Base-by-base conservation (phyloP, 2,888 invertebrate genomes). In the Dinocampus coccinellae region DNA sequence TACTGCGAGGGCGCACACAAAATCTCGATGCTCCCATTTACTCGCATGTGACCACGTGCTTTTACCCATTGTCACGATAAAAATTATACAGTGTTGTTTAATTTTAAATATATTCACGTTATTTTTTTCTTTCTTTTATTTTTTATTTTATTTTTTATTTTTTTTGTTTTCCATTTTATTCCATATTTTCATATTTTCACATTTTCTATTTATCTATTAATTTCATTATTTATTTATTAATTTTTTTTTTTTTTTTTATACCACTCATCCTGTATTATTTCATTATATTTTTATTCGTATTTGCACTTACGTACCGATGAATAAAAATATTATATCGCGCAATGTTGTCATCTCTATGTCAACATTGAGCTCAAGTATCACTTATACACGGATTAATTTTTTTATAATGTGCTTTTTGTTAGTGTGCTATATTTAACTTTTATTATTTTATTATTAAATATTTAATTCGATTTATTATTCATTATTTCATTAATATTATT, bases 301-400 rank as follows among this genome's bases (percentile, higher is more conserved):
- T 34, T 61, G 13, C 22, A 36, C 39, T 22, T 39, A 16, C 34
- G 26, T 16, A 39, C 53, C 61, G 62, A 69, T 69, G 47, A 52
- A 68, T 61, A 61, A n/a, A n/a, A n/a, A n/a, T n/a, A n/a, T n/a
- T 68, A 47, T 68, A 68, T 52, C 34, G 24, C 20, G 34, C 39
- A 36, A n/a, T n/a, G n/a, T 39, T 26, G 47, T 39, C 13, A 24
- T 61, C 22, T 53, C 57, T 55, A 24, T 36, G 62, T 69, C 62
- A 69, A 69, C 63, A 63, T 63, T 55, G 63, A 69, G 62, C 63
- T 53, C 42, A 29, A 62, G 22, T 61, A 61, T 20, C 42, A n/a
- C n/a, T 39, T 39, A 29, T 55, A 24, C 55, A n/a, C 24, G 22
- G 20, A 33, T 55, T 57, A 26, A 62, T 62, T 47, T 39, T 55